Evolutionary conservation across 2,113 vertebrate species (phyloP), one percentile per base, ranked within the genome.

Genomic region (Struthidea cinerea): DNA sequence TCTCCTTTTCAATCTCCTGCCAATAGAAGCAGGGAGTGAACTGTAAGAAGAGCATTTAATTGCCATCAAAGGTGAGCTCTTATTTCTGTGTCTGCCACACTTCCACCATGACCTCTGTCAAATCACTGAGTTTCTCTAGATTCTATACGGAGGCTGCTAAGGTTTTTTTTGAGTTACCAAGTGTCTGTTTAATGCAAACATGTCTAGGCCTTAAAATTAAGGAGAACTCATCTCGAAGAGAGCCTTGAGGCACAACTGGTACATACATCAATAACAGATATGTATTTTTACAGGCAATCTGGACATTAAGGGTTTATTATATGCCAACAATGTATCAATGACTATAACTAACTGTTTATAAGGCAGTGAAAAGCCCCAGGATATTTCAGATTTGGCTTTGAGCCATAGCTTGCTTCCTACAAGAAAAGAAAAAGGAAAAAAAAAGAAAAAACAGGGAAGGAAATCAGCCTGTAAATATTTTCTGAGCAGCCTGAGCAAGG

Each of bases 341-440:
- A 71, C 76, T 90, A n/a, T 93, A 95, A 91, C 61, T 92, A 93
- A 94, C 94, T 96, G 83, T 95, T 97, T 93, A 96, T 78, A 94
- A 88, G 80, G 86, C 94, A 93, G 46, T 47, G 53, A 96, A 95
- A 95, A 92, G 90, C 93, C 83, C 44, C 64, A 71, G 88, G 90
- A 63, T 93, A 87, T 84, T 90, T 82, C 0, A 1, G 44, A 92
- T 84, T 90, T 96, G 94, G 83, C 88, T 84, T 68, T 61, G 42
- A 95, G 93, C 85, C 86, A 27, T 35, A 16, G n/a, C 78, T 90
- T 90, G 73, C 67, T 53, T 92, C 59, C 57, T 47, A 88, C 59
- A 9, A 61, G 44, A 61, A 53, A 78, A 69, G 27, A 37, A 60
- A 52, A 44, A 52, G 12, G 8, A 7, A 35, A 60, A 24, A 68